Base-by-base conservation (phyloP, 2,797 vertebrate species). In the Sebastes reedi region DNA sequence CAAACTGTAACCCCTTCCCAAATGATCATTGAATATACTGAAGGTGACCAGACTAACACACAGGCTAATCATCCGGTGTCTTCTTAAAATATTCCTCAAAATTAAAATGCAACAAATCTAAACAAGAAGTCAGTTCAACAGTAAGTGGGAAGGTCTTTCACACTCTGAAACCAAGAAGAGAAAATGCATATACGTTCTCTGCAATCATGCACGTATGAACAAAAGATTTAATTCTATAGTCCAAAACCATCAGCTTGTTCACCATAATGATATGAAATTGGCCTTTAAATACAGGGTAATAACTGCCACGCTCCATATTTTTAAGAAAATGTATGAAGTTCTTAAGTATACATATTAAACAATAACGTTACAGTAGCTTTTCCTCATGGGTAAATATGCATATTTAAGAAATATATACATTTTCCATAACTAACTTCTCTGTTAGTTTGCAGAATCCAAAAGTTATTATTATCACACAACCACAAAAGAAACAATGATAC, bases 21-120 rank as follows among this genome's bases (percentile, higher is more conserved):
- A 84, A 74, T 58, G 70, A 88, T 76, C 46, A 80, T 58, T 56
- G 71, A 83, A 73, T 76, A 77, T 34, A 64, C 46, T 36, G 18
- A 75, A 67, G 39, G 72, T 24, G 66, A 83, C n/a, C 36, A 80
- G 74, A 64, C 16, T 81, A 70, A 80, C 67, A 69, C 22, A 67
- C 8, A 1, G 22, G 32, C 50, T 32, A 34, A 66, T 67, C 30
- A 67, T 75, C 67, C 8, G 16, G 16, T 32, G 62, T 70, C 55
- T 46, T 83, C 67, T 75, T 42, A 34, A 61, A 75, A 85, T 75
- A 85, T 55, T 56, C 8, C 25, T 77, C 72, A 75, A 46, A 84
- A 88, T 59, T 67, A 83, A 87, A 87, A 82, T 58, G 72, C 29
- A 86, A 68, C 60, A 68, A 83, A 84, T 69, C 80, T 79, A 72